Percentiles rank a stretch among this genome's conserved stretches.
Evolutionary conservation across 1,140 invertebrate species (phyloP).

Genomic region (Megalonaias nervosa): DNA sequence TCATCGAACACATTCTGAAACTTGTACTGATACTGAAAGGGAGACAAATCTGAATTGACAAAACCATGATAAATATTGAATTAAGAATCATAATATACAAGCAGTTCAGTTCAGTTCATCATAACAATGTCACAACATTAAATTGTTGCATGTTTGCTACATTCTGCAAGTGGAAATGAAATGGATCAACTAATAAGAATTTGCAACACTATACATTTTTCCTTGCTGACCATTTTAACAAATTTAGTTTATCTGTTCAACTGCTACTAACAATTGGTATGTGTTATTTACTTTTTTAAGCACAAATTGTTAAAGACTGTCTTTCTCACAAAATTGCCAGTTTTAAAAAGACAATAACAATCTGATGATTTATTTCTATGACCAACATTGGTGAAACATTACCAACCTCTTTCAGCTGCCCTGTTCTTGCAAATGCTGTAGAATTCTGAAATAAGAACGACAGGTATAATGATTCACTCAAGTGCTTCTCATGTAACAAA

Average conservation of each 20-base stretch:
- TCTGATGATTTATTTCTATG: not conserved
- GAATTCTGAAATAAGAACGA: conserved; percentile 48
- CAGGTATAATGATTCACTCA: not conserved
- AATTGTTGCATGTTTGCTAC: too few relatives aligned
- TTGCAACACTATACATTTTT: too few relatives aligned
- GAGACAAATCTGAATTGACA: not conserved
- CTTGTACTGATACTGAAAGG: conserved; percentile 70
- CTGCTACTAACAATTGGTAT: too few relatives aligned
- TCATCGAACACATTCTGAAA: conserved; percentile 88
- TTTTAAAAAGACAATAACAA: not conserved
- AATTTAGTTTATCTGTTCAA: too few relatives aligned
- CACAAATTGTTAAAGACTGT: not conserved
- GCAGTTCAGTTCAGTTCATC: not conserved
- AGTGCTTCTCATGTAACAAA: not conserved
- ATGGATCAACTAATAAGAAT: too few relatives aligned
- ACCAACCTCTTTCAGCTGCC: conserved; percentile 57
- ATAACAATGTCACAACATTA: not conserved
- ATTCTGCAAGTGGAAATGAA: too few relatives aligned
- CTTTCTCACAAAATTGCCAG: not conserved
- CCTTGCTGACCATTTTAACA: too few relatives aligned
- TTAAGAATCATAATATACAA: not conserved
- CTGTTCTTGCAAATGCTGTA: conserved; percentile 47
- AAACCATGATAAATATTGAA: not conserved
- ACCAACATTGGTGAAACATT: not conserved
- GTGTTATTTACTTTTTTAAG: too few relatives aligned